A percentile compares a stretch with the other conserved stretches of the same genome.
Evolutionary conservation across 2,113 vertebrate genomes (phyloP).

Genomic region (Lepus americanus): DNA sequence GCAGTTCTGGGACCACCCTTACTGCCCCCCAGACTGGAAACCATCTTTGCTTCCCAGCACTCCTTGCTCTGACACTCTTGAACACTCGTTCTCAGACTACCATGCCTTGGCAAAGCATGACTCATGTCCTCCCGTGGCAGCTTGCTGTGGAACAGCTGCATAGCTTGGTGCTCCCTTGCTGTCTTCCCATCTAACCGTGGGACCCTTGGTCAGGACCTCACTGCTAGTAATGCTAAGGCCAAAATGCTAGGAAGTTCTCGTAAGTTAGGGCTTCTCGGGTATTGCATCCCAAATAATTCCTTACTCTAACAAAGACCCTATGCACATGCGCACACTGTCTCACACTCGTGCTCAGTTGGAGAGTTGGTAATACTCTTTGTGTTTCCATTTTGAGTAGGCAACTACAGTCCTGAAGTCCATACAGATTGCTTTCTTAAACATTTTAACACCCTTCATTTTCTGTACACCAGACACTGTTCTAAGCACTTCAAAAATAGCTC

Average conservation of each 20-base stretch:
- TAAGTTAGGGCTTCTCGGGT: not conserved
- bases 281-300: not conserved
- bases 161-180: not conserved
- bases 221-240: not conserved
- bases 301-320: not conserved
- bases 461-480: not conserved
- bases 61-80: not conserved
- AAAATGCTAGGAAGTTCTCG: not conserved
- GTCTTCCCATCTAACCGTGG: not conserved
- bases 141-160: not conserved
- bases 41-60: not conserved
- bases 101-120: not conserved
- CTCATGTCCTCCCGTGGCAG: rapidly evolving
- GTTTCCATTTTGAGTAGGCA: not conserved
- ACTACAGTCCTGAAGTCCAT: not conserved
- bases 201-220: not conserved
- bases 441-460: not conserved
- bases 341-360: not conserved
- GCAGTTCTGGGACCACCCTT: no score
- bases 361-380: not conserved
- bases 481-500: not conserved
- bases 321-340: no score
- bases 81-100: not conserved
- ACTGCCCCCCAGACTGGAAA: not conserved
- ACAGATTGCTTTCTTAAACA: not conserved